Conservation (phyloP, 2,113 vertebrate species). For the Prionailurus bengalensis region DNA sequence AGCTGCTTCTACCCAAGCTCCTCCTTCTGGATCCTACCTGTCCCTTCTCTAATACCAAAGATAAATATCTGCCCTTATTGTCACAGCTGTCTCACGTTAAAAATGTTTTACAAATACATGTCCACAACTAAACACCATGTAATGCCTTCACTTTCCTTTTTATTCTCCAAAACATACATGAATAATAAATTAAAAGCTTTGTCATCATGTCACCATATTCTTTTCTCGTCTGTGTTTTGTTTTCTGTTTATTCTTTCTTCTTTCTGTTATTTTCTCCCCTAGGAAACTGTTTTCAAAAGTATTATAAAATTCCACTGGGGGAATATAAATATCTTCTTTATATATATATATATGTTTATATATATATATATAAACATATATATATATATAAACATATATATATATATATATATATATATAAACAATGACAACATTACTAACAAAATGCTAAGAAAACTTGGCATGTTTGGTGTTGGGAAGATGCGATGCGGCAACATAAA, state of each 20-base stretch:
- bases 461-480: not conserved
- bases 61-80: not conserved
- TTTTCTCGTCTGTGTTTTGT: not conserved
- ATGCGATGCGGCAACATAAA: not conserved
- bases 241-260: not conserved
- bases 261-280: not conserved
- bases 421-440: not conserved
- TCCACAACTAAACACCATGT: not conserved
- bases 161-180: not conserved
- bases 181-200: not conserved
- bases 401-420: too few relatives aligned
- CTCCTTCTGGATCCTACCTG: not conserved
- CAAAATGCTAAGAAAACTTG: not conserved
- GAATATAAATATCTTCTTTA: not conserved
- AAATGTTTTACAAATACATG: not conserved
- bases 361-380: too few relatives aligned
- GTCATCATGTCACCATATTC: not conserved
- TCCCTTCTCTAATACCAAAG: not conserved
- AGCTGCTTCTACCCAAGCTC: not conserved
- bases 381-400: too few relatives aligned
- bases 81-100: not conserved
- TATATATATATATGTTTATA: too few relatives aligned
- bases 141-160: not conserved
- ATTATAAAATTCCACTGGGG: not conserved
- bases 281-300: slow-evolving; percentile 3